These are phyloP conservation scores for Orestias chungarensis DNA, from an alignment of 2,797 vertebrate species.

Conservation along the genomic window DNA sequence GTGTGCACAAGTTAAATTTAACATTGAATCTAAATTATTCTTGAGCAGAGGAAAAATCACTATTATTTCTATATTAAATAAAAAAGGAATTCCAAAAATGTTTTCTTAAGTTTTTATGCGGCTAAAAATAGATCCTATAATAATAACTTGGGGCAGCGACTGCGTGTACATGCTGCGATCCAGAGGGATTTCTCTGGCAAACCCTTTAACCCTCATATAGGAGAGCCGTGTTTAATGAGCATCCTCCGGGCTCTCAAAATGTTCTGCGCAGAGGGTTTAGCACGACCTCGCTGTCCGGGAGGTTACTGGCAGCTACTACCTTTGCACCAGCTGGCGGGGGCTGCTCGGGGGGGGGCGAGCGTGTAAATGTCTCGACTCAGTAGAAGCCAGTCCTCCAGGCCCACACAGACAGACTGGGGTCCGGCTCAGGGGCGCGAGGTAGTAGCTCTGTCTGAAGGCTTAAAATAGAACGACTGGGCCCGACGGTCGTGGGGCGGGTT, in stretches of 20 bases:
- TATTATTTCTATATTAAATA: no score
- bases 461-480: conserved; percentile 76
- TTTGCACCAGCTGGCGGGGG: conserved; percentile 61
- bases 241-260: conserved; percentile 18
- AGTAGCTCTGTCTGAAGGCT: conserved; percentile 55
- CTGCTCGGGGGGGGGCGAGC: conserved; percentile 32
- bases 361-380: conserved; percentile 39
- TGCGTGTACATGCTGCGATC: conserved; percentile 5
- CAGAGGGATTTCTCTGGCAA: conserved; percentile 28
- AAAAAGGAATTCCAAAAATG: no score
- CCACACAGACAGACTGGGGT: conserved; percentile 65
- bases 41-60: no score
- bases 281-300: conserved; percentile 34
- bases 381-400: conserved; percentile 45
- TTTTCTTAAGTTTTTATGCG: no score
- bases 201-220: conserved; percentile 27
- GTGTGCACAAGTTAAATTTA: no score
- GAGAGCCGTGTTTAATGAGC: conserved; percentile 50
- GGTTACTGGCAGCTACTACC: conserved; percentile 57
- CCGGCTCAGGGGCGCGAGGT: conserved; percentile 46
- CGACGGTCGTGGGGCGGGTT: conserved; percentile 48
- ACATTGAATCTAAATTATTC: no score
- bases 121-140: not conserved
- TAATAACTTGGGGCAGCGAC: not conserved
- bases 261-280: conserved; percentile 27